Evolutionary conservation across 2,113 vertebrate genomes (phyloP).

Genomic region (Oncorhynchus mykiss): DNA sequence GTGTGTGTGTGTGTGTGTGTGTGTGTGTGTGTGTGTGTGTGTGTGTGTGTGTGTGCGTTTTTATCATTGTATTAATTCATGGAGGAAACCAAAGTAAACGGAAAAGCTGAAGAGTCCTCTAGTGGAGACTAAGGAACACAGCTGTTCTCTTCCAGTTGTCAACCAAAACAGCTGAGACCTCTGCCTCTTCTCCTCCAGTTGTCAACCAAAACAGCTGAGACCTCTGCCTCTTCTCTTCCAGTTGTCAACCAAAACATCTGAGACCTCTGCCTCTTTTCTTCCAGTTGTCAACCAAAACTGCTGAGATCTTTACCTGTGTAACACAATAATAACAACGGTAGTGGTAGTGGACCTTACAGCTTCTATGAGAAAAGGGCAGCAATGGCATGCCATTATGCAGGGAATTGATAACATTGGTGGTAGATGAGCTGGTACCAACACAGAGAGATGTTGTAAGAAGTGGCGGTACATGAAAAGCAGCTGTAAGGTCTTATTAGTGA

Average conservation of each 20-base stretch:
- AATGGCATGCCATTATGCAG: too few relatives aligned
- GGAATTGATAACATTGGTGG: too few relatives aligned
- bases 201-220: too few relatives aligned
- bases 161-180: too few relatives aligned
- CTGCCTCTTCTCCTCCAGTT: too few relatives aligned
- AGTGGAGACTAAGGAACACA: slow-evolving; percentile 21
- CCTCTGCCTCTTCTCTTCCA: too few relatives aligned
- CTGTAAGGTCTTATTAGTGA: slow-evolving; percentile 47
- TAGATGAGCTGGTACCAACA: too few relatives aligned
- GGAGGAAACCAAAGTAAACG: slow-evolving; percentile 6
- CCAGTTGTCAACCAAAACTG: not conserved
- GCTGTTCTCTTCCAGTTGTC: too few relatives aligned
- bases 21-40: slow-evolving; percentile 10
- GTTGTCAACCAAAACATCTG: too few relatives aligned
- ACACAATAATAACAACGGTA: too few relatives aligned
- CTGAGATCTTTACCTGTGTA: not conserved
- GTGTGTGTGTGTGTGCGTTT: slow-evolving; percentile 10
- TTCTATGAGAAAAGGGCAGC: too few relatives aligned
- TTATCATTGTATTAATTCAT: not conserved
- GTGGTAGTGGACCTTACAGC: too few relatives aligned
- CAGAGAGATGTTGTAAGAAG: not conserved
- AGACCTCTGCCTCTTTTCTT: not conserved
- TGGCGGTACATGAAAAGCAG: not conserved
- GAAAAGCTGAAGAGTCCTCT: slow-evolving; percentile 14
- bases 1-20: slow-evolving; percentile 12